phyloP scores from a whole-genome alignment of 2,113 vertebrate species.

The Neodontobutis hainanensis region DNA sequence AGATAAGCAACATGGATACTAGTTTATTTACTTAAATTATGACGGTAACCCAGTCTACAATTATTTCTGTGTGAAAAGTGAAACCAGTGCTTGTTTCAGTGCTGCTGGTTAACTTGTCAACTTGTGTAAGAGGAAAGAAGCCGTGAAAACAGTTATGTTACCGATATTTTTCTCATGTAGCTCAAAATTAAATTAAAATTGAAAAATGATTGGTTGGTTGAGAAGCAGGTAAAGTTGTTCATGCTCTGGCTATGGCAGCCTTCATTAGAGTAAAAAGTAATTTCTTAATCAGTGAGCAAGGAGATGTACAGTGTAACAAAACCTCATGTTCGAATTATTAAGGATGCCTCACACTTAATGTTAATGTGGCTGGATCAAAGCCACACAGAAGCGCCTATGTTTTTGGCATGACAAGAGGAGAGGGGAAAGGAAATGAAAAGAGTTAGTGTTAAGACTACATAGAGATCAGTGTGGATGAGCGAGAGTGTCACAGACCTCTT shows the following conservation, averaged over 20 bases:
- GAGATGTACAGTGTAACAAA: slow-evolving; percentile 8
- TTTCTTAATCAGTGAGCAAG: background rate
- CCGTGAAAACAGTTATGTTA: background rate
- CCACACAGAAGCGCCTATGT: slow-evolving; percentile 5
- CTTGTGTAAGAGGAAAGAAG: no score
- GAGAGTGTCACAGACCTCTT: slow-evolving; percentile 49
- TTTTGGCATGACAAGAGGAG: slow-evolving; percentile 2
- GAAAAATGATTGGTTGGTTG: slow-evolving; percentile 7
- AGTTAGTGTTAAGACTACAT: slow-evolving; percentile 42
- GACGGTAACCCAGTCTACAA: no score
- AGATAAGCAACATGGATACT: slow-evolving; percentile 43
- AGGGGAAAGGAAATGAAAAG: slow-evolving; percentile 43
- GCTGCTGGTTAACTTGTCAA: no score
- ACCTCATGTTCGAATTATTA: slow-evolving; percentile 11
- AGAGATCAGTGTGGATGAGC: slow-evolving; percentile 44
- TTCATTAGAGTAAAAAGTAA: slow-evolving; percentile 1
- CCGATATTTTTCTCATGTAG: background rate
- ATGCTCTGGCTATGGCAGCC: background rate
- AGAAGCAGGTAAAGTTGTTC: slow-evolving; percentile 1
- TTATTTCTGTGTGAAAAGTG: no score
- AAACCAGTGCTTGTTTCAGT: no score
- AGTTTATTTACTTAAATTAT: no score
- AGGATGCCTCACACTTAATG: background rate
- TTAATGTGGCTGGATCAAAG: slow-evolving; percentile 2
- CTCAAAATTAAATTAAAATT: background rate